Base-by-base conservation (phyloP, 2,113 vertebrate species). In the Rhagologus leucostigma region DNA sequence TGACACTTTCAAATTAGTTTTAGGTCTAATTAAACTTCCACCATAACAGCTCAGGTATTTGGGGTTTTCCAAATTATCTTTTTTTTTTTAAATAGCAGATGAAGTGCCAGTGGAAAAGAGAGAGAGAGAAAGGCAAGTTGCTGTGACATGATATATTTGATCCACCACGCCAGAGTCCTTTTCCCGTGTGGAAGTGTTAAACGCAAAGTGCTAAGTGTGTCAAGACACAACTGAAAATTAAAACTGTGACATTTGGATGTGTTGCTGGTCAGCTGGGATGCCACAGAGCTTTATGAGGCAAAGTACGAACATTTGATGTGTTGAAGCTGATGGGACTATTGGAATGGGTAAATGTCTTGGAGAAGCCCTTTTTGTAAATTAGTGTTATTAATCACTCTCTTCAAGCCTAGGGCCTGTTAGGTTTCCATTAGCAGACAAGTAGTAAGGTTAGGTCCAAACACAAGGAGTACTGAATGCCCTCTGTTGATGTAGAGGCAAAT, bases 1-100 rank as follows among this genome's bases (percentile, higher is more conserved):
- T 97, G 96, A 91, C 84, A 92, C 60, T 95, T 96, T 76, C 50
- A 92, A 85, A 96, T 97, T 97, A 95, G 81, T 93, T 96, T 96
- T 95, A 88, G 74, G 50, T 95, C 73, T 96, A 96, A 97, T 96
- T 97, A 96, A 96, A 92, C 37, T 96, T 92, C 41, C 14, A 70
- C 91, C 33, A 73, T 95, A 98, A 95, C 73, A 97, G 75, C 90
- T 86, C 21, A 67, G 81, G 63, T 30, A 68, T 93, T 88, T 81
- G 69, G 64, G 74, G 46, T 20, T 94, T 96, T 96, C 87, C 33
- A 83, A 57, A 22, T 70, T 15, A 5, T 12, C 17, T 3, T 65
- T 75, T 29, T 65, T 70, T 84, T 94, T 50, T 42, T 69, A 6
- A 65, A 35, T 24, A 79, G 55, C 6, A 73, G 8, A 30, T 69